phyloP scores from a whole-genome alignment of 2,888 invertebrate species.

The Ametastegia equiseti region DNA sequence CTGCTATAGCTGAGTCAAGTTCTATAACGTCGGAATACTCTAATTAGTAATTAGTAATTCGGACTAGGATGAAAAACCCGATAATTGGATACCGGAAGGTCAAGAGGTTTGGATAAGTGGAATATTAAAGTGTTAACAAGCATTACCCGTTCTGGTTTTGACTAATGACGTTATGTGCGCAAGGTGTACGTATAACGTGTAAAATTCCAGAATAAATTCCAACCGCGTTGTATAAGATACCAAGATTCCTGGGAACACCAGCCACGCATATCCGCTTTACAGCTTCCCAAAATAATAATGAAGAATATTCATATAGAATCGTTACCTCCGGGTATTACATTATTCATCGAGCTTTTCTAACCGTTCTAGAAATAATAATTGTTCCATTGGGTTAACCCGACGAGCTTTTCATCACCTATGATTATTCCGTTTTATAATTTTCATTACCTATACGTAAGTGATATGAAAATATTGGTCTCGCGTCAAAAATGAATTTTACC shows the following conservation, averaged over 20 bases:
- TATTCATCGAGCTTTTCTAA: neutral
- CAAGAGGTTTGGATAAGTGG: neutral
- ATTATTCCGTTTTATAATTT: too few species aligned
- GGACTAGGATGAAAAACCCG: constrained; percentile 1
- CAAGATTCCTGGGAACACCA: constrained; percentile 8
- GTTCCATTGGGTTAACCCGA: too few species aligned
- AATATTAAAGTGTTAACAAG: neutral
- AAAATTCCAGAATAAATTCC: constrained; percentile 10
- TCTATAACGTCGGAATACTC: neutral
- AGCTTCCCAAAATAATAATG: neutral
- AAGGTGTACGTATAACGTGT: neutral
- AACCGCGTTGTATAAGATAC: neutral
- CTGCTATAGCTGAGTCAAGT: neutral
- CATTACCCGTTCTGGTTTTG: neutral
- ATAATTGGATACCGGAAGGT: constrained; percentile 9
- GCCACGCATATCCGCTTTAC: neutral
- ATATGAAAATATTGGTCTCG: too few species aligned
- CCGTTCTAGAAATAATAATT: neutral
- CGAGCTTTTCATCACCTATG: too few species aligned
- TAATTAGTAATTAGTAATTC: constrained; percentile 27
- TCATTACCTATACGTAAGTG: too few species aligned
- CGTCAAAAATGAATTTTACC: too few species aligned
- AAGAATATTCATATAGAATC: neutral
- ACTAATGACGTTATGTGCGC: constrained; percentile 13
- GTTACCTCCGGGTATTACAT: constrained; percentile 10